Base-by-base conservation (phyloP, 2,888 invertebrate genomes). In the Rhorus exstirpatorius region DNA sequence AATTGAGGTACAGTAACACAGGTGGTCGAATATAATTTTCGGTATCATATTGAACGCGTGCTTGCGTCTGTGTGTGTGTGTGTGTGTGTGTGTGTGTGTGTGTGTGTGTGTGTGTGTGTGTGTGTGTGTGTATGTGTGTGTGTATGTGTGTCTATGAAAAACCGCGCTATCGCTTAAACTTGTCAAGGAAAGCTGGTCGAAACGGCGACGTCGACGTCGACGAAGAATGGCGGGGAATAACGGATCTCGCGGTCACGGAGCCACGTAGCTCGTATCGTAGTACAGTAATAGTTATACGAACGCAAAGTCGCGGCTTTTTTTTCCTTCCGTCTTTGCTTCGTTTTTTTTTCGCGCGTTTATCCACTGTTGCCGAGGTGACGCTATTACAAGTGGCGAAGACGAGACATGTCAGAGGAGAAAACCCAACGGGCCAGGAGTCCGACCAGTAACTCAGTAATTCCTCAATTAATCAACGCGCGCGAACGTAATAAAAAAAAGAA, bases 401-500 rank as follows among this genome's bases (percentile, higher is more conserved):
- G 44, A 55, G 46, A 55, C 38, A 80, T 80, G 80, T 17, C 46
- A 46, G 38, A 76, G 65, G 49, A 44, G 65, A 49, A 58, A 26
- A 58, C 41, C 24, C 26, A 76, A 21, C 26, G 35, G 21, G 58
- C 55, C 46, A 17, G 46, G 65, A 65, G 74, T 61, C 38, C 74
- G 63, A 53, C 76, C 68, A 70, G 65, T 71, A 38, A 81, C 68
- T 78, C 78, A 74, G 78, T 78, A 78, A 74, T 63, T 78, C 70
- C 78, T 81, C 70, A 81, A 84, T 85, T 81, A 75, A 85, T 79
- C 71, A 75, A 77, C 76, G 79, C 61, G 61, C 26, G 68, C 14
- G 38, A 63, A 31, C 7, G 38, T 41, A 81, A 80, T 78, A 53
- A 72, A 21, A 67, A 49, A n/a, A n/a, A n/a, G 41, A 26, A 14